Evolutionary conservation across 2,888 invertebrate species (phyloP).

Genomic region (Cryptus armator): DNA sequence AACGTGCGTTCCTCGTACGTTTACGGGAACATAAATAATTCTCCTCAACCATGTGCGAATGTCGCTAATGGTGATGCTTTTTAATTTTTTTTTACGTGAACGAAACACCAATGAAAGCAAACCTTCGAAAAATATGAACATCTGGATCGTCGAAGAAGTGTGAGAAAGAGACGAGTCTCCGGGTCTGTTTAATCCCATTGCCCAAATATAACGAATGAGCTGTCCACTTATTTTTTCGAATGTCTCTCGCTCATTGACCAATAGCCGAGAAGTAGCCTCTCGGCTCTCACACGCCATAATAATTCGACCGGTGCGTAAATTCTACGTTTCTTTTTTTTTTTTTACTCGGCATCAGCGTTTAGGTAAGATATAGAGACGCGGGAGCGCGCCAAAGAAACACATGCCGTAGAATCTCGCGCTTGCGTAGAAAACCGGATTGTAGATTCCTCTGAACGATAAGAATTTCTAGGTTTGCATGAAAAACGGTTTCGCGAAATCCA

Average conservation of each 20-base stretch:
- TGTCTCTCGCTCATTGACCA: conserved; percentile 54
- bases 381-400: conserved; percentile 49
- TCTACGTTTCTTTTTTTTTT: conserved; percentile 16
- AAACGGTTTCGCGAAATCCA: conserved; percentile 37
- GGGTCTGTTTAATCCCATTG: conserved; percentile 51
- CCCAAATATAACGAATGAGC: conserved; percentile 63
- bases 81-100: conserved; percentile 43
- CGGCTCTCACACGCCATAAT: conserved; percentile 47
- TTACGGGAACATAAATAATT: conserved; percentile 66
- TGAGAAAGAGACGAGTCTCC: conserved; percentile 70
- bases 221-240: conserved; percentile 36
- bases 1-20: conserved; percentile 43
- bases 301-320: conserved; percentile 56
- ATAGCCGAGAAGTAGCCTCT: conserved; percentile 51
- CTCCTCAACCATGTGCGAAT: conserved; percentile 70
- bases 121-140: conserved; percentile 69
- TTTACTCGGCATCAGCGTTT: conserved; percentile 30
- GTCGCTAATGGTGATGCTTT: conserved; percentile 68
- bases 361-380: conserved; percentile 33
- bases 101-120: conserved; percentile 59
- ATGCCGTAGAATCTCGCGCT: conserved; percentile 44
- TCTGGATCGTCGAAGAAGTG: conserved; percentile 67
- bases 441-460: conserved; percentile 62
- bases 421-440: conserved; percentile 60
- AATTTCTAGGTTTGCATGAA: conserved; percentile 60